Conservation (phyloP, 2,113 vertebrate species). For the Nanorana parkeri region DNA sequence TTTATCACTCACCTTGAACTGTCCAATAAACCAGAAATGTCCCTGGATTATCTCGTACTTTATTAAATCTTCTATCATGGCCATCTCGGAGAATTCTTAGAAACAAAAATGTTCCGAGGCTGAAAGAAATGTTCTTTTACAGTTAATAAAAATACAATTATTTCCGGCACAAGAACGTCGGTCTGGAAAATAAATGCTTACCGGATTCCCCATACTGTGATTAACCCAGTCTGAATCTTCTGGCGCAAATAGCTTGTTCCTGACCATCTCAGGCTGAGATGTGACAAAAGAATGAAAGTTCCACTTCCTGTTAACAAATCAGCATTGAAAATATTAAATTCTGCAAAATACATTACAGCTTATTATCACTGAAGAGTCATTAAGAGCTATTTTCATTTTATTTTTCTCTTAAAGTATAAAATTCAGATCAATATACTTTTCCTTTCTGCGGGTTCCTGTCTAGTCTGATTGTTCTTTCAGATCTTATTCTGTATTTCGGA, state of each 20-base stretch:
- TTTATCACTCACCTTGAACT: conserved; percentile 74
- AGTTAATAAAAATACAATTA: background rate
- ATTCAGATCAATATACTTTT: no score
- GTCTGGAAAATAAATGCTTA: conserved; percentile 49
- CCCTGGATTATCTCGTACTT: conserved; percentile 74
- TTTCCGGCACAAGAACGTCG: background rate
- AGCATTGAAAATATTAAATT: no score
- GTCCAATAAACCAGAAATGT: conserved; percentile 81
- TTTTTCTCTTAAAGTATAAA: no score
- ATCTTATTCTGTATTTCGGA: no score
- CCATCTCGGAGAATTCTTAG: conserved; percentile 78
- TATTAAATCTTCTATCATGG: conserved; percentile 76
- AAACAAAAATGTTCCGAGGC: conserved; percentile 79
- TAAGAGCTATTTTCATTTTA: no score
- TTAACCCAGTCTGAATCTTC: conserved; percentile 75
- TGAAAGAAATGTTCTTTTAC: conserved; percentile 57
- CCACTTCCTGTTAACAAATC: conserved; percentile 69
- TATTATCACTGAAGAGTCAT: no score
- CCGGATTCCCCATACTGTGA: conserved; percentile 79
- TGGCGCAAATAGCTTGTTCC: conserved; percentile 71
- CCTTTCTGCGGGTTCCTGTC: no score
- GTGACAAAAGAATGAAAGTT: conserved; percentile 77
- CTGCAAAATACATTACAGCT: no score
- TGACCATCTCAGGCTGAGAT: conserved; percentile 78
- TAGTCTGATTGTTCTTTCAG: no score